Evolutionary conservation across 2,113 vertebrate genomes (phyloP).

Genomic region (Gymnorhina tibicen): DNA sequence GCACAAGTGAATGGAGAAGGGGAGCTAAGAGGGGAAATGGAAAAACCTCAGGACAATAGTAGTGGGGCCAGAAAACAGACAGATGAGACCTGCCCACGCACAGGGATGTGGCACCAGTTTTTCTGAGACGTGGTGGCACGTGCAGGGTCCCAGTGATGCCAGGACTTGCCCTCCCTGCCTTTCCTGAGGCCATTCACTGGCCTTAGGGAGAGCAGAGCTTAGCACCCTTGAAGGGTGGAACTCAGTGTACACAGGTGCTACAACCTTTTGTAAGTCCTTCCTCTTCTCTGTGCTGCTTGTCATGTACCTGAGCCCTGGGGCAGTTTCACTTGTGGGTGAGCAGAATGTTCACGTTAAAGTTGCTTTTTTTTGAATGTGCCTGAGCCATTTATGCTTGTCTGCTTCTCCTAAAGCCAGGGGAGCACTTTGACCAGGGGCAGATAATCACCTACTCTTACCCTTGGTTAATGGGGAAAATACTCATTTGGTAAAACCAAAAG

Average conservation of each 20-base stretch:
- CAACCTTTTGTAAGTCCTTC: not conserved
- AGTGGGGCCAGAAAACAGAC: not conserved
- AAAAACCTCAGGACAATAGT: not conserved
- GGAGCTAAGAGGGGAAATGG: not conserved
- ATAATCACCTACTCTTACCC: not conserved
- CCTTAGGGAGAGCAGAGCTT: not conserved
- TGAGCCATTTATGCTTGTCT: not conserved
- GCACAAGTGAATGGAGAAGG: not conserved
- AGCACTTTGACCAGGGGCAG: not conserved
- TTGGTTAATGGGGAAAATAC: not conserved
- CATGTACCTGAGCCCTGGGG: not conserved
- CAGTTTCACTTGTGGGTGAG: not conserved
- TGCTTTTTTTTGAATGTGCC: not conserved
- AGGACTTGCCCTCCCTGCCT: not conserved
- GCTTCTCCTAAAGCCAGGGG: not conserved
- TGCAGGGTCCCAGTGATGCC: not conserved
- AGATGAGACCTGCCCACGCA: not conserved
- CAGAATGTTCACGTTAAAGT: not conserved
- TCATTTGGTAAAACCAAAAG: not conserved
- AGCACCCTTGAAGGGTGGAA: not conserved
- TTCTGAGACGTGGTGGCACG: accelerated
- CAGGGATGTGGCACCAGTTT: not conserved
- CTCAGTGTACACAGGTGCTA: not conserved
- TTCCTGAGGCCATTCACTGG: not conserved
- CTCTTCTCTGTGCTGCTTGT: not conserved